These are phyloP conservation scores for Tipula confusa DNA, from an alignment of 2,888 invertebrate genomes.

Conservation along the genomic window DNA sequence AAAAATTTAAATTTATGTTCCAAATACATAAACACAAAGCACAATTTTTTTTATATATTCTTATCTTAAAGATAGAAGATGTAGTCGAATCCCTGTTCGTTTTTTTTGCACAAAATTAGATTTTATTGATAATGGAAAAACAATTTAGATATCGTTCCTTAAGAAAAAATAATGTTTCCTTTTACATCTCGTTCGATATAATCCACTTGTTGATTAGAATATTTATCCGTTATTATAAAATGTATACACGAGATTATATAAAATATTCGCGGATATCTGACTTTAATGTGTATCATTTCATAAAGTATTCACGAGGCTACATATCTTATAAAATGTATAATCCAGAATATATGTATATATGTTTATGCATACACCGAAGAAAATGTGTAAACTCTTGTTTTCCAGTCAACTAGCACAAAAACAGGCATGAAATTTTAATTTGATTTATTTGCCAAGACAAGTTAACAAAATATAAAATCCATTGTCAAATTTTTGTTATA, in stretches of 20 bases:
- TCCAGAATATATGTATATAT: background rate
- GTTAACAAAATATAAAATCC: background rate
- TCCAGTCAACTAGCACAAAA: background rate
- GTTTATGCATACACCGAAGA: background rate
- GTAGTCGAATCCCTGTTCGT: background rate
- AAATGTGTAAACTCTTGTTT: background rate
- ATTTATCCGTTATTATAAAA: background rate
- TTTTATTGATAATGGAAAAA: constrained; percentile 6
- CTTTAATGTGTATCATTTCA: background rate
- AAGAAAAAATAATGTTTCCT: background rate
- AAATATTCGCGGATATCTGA: too few relatives aligned
- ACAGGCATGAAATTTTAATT: background rate
- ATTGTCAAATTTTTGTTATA: background rate
- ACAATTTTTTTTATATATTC: too few relatives aligned
- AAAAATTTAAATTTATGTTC: background rate
- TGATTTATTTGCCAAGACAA: background rate
- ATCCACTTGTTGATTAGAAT: background rate
- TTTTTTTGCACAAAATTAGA: background rate
- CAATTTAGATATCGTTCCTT: background rate
- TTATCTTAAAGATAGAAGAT: background rate
- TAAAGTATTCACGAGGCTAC: background rate
- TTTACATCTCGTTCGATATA: background rate
- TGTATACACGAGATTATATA: background rate
- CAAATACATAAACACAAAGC: background rate
- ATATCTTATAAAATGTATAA: background rate